A percentile compares a stretch with the other conserved stretches of the same genome.
phyloP scores from a whole-genome alignment of 2,113 vertebrate genomes.

The Smithornis capensis region DNA sequence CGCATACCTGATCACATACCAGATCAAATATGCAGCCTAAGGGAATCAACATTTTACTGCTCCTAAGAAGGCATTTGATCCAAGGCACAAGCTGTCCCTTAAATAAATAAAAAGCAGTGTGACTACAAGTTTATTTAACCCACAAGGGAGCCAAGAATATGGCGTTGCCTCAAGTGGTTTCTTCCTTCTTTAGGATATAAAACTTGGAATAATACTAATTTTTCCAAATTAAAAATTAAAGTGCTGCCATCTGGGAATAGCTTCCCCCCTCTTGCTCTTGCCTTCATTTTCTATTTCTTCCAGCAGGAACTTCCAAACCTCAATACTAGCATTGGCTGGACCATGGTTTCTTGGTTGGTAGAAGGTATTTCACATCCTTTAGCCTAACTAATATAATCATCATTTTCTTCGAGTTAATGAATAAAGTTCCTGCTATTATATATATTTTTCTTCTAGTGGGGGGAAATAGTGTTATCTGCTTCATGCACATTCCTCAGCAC shows the following conservation, averaged over 20 bases:
- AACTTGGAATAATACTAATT: not conserved
- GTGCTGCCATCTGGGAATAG: not conserved
- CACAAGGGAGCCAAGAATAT: not conserved
- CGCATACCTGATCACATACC: not conserved
- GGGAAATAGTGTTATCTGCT: conserved; percentile 21
- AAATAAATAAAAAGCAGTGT: not conserved
- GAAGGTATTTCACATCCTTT: not conserved
- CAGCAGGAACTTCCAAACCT: not conserved
- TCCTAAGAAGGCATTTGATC: not conserved
- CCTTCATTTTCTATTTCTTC: not conserved
- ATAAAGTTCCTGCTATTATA: not conserved
- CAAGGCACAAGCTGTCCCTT: not conserved
- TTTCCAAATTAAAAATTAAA: not conserved
- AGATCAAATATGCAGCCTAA: not conserved
- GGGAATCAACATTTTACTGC: not conserved
- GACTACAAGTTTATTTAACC: not conserved
- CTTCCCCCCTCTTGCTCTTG: not conserved
- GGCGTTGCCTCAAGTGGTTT: not conserved
- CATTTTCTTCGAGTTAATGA: conserved; percentile 41
- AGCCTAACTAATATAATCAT: not conserved
- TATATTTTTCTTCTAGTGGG: not conserved
- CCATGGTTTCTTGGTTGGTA: not conserved
- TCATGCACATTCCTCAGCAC: not conserved
- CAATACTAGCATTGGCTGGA: not conserved
- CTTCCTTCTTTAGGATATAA: not conserved